Percentiles rank a stretch among this genome's conserved stretches.
phyloP scores from a whole-genome alignment of 2,888 invertebrate species.

The Punctoribates punctum region DNA sequence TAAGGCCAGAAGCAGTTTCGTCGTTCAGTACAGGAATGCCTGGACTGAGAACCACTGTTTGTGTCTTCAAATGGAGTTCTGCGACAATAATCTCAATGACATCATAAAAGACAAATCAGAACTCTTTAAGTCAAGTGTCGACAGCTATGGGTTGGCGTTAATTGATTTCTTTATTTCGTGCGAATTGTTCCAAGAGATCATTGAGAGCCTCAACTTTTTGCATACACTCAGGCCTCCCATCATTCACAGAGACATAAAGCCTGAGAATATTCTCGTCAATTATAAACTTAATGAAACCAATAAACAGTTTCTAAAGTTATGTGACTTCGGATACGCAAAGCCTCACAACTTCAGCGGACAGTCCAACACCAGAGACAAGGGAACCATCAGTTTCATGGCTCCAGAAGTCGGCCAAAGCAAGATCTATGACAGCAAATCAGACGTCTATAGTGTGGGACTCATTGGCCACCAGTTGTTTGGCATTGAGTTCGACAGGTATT shows the following conservation, averaged over 20 bases:
- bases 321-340: conserved; percentile 9
- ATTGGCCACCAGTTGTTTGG: too few species aligned
- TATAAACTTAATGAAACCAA: neutral
- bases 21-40: neutral
- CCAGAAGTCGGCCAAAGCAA: neutral
- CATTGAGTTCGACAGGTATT: too few species aligned
- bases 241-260: neutral
- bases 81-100: neutral
- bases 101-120: neutral
- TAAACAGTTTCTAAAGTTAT: neutral
- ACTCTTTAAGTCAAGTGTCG: neutral
- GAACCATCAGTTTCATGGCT: neutral
- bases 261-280: neutral
- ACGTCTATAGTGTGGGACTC: too few species aligned
- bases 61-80: neutral
- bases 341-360: neutral
- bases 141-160: neutral
- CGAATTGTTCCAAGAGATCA: neutral
- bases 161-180: conserved; percentile 1
- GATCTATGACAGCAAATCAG: too few species aligned
- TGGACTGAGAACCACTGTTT: neutral
- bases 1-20: neutral
- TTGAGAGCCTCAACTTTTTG: neutral
- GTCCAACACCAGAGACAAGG: neutral
- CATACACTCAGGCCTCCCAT: neutral